Conservation (phyloP, 2,797 vertebrate species). For the Pogonophryne albipinna region DNA sequence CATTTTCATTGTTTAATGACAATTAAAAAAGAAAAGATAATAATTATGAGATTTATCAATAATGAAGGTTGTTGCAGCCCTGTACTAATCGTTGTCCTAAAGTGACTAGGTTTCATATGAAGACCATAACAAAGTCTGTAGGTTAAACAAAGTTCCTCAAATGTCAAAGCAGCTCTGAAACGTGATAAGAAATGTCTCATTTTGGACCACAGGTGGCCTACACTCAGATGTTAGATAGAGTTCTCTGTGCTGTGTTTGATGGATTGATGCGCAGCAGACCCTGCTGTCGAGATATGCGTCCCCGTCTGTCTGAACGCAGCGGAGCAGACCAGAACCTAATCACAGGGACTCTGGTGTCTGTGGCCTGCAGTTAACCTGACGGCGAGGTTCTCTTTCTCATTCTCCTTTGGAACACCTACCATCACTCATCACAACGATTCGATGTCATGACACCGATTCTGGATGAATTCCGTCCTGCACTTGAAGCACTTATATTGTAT, state of each 20-base stretch:
- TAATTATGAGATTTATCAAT: neutral
- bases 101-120: neutral
- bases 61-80: neutral
- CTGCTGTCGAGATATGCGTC: conserved; percentile 64
- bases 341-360: conserved; percentile 41
- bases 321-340: conserved; percentile 50
- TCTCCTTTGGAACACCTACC: conserved; percentile 1
- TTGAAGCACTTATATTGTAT: neutral
- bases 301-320: conserved; percentile 29
- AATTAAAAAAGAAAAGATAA: neutral
- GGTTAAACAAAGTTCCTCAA: conserved; percentile 4
- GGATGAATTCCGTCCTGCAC: neutral
- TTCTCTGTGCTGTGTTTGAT: conserved; percentile 48
- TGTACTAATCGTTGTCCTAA: neutral
- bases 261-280: conserved; percentile 61
- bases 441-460: neutral
- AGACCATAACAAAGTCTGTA: neutral
- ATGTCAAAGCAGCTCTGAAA: conserved; percentile 8
- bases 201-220: conserved; percentile 29
- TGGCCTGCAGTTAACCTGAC: conserved; percentile 36
- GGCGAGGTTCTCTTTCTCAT: conserved; percentile 4
- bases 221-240: conserved; percentile 49
- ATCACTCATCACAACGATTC: conserved; percentile 13
- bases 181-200: conserved; percentile 21
- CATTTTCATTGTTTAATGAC: neutral